These are phyloP conservation scores for Lucilia sericata DNA, from an alignment of 1,140 invertebrate genomes.

Conservation along the genomic window DNA sequence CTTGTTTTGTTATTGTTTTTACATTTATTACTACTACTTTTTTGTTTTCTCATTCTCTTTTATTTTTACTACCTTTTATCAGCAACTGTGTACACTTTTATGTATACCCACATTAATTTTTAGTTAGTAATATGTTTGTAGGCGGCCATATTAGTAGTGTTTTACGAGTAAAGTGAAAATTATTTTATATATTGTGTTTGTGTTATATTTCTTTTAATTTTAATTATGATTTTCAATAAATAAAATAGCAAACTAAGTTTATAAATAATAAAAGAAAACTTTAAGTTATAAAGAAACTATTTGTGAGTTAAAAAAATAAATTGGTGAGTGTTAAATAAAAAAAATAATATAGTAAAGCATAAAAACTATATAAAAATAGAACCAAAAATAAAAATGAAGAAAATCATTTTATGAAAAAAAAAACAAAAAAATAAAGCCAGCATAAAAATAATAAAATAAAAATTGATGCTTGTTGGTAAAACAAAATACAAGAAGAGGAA, in stretches of 20 bases:
- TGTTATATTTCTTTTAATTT: slow-evolving; percentile 14
- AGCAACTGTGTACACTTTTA: neutral
- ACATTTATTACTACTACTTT: too few species aligned
- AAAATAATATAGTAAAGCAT: neutral
- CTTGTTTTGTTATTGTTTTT: too few species aligned
- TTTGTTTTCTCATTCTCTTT: too few species aligned
- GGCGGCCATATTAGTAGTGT: neutral
- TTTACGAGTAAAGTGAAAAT: neutral
- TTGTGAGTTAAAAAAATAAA: neutral
- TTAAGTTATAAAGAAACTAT: neutral
- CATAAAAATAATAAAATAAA: slow-evolving; percentile 9
- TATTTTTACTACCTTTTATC: neutral
- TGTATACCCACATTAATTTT: slow-evolving; percentile 5
- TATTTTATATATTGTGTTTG: neutral
- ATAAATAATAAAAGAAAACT: neutral
- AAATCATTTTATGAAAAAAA: neutral
- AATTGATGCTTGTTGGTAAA: neutral
- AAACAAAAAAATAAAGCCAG: slow-evolving; percentile 1
- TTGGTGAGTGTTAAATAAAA: neutral
- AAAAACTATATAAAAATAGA: neutral
- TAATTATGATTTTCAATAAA: neutral
- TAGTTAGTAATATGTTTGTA: neutral
- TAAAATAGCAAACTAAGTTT: neutral
- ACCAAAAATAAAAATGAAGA: slow-evolving; percentile 13
- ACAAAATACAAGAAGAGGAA: neutral